These are phyloP conservation scores for Sula dactylatra DNA, from an alignment of 2,113 vertebrate species.

Conservation along the genomic window DNA sequence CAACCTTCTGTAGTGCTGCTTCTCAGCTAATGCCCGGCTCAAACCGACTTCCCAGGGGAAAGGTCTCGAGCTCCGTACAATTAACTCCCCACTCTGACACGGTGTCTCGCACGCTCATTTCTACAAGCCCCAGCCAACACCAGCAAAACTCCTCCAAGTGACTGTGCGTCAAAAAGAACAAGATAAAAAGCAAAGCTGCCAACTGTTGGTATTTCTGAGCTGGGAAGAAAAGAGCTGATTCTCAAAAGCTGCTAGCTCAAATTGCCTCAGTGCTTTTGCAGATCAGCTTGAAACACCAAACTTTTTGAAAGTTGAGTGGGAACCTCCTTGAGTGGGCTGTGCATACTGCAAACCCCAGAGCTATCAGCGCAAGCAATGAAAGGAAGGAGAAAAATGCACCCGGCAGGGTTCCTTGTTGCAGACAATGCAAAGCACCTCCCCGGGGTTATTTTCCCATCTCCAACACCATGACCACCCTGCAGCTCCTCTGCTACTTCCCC, in stretches of 20 bases:
- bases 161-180: background rate
- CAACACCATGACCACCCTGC: background rate
- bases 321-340: background rate
- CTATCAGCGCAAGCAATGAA: background rate
- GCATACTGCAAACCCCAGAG: background rate
- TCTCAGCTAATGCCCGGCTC: background rate
- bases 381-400: background rate
- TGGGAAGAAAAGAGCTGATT: background rate
- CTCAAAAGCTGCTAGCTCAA: background rate
- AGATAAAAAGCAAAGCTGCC: background rate
- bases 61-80: background rate
- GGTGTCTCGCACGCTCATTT: background rate
- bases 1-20: background rate
- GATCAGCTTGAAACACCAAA: background rate
- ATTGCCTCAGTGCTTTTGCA: background rate
- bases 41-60: slow-evolving; percentile 1
- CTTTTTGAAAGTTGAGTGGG: slow-evolving; percentile 46
- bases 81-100: background rate
- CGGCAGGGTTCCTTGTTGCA: background rate
- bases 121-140: background rate
- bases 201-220: background rate
- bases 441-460: background rate
- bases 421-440: background rate
- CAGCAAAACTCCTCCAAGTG: background rate
- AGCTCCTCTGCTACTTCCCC: background rate